Evolutionary conservation across 2,888 invertebrate species (phyloP).

Genomic region (Zelleria hepariella): DNA sequence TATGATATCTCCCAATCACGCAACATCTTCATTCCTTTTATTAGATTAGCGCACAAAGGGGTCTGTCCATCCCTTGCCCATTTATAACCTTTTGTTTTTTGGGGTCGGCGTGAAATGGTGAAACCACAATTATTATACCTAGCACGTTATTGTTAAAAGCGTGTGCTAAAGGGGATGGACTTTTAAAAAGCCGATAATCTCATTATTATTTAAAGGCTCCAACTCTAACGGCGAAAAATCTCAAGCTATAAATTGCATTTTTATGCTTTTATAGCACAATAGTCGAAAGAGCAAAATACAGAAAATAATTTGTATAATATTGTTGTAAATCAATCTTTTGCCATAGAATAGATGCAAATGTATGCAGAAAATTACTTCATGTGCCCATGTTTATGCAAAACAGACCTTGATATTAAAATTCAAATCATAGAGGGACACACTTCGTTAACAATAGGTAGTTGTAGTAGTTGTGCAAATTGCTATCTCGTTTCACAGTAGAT

Average conservation of each 20-base stretch:
- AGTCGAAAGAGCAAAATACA: slow-evolving; percentile 18
- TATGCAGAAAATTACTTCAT: slow-evolving; percentile 25
- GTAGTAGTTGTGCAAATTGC: not conserved
- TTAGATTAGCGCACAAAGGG: slow-evolving; percentile 40
- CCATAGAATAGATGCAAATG: slow-evolving; percentile 32
- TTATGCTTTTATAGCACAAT: slow-evolving; percentile 34
- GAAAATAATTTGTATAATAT: slow-evolving; percentile 56
- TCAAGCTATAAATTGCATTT: slow-evolving; percentile 35
- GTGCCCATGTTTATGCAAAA: slow-evolving; percentile 66
- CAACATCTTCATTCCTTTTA: slow-evolving; percentile 67
- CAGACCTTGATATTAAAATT: slow-evolving; percentile 27
- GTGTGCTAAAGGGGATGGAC: not conserved
- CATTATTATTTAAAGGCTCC: not conserved
- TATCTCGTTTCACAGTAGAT: not conserved
- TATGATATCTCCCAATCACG: slow-evolving; percentile 68
- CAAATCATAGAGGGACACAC: slow-evolving; percentile 18
- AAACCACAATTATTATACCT: slow-evolving; percentile 38
- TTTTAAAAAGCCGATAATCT: not conserved
- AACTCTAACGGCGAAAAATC: slow-evolving; percentile 16
- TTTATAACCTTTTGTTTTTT: slow-evolving; percentile 51
- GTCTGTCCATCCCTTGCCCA: slow-evolving; percentile 23
- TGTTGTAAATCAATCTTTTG: slow-evolving; percentile 43
- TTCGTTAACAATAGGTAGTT: too few species aligned
- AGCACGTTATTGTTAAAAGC: not conserved
- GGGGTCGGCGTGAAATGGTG: slow-evolving; percentile 62